phyloP scores from a whole-genome alignment of 2,797 vertebrate genomes.

The Cottoperca gobio region DNA sequence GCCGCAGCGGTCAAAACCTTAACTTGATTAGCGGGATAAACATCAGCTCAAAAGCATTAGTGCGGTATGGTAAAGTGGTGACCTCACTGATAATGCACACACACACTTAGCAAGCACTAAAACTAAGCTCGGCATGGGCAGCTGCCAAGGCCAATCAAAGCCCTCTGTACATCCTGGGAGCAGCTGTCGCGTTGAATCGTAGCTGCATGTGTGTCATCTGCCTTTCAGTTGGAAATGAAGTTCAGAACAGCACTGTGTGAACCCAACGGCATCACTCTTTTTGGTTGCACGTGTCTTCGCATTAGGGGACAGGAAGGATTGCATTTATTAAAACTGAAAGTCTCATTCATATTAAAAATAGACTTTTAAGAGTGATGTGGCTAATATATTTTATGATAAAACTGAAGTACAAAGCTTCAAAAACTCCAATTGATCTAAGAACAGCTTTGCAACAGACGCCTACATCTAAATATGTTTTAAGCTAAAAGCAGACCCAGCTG shows the following conservation, averaged over 20 bases:
- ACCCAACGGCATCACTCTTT: constrained; percentile 36
- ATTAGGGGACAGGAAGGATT: constrained; percentile 36
- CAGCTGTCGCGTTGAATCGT: constrained; percentile 83
- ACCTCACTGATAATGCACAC: constrained; percentile 79
- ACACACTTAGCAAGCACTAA: constrained; percentile 79
- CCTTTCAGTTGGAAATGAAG: constrained; percentile 70
- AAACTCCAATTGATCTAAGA: constrained; percentile 18
- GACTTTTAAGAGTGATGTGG: constrained; percentile 24
- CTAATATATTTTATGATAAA: constrained; percentile 11
- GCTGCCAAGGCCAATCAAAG: constrained; percentile 85
- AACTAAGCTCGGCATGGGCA: constrained; percentile 76
- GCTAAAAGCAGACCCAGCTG: constrained; percentile 30
- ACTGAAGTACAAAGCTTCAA: constrained; percentile 7
- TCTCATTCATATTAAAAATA: constrained; percentile 20
- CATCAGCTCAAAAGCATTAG: constrained; percentile 80
- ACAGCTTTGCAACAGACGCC: constrained; percentile 25
- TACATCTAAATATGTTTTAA: constrained; percentile 22
- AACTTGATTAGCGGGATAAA: constrained; percentile 81
- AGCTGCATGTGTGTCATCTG: constrained; percentile 79
- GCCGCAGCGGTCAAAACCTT: constrained; percentile 65
- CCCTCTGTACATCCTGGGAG: constrained; percentile 76
- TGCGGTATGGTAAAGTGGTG: constrained; percentile 68
- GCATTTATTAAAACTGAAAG: constrained; percentile 45
- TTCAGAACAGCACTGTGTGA: constrained; percentile 67
- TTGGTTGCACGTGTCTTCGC: constrained; percentile 41